Evolutionary conservation across 2,888 invertebrate species (phyloP), one percentile per base, ranked within the genome.

Genomic region (Tridacna crocea): DNA sequence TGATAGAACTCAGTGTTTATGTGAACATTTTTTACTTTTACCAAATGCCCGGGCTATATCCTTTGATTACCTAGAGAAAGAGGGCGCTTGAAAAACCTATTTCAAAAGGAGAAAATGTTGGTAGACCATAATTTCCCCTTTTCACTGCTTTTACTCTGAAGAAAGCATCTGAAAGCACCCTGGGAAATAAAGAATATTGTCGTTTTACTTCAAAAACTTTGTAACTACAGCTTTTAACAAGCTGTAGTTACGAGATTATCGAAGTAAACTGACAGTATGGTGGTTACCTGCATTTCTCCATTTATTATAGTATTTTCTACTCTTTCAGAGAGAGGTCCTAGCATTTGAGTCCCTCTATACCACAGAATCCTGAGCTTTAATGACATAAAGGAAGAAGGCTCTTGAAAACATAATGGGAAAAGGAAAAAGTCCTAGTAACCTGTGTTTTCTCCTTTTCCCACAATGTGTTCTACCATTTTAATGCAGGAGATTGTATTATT

Each of bases 61-160:
- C n/a, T 51, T 51, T 51, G 51, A 51, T 51, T 11, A 15, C 15
- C 15, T 55, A 55, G 55, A 19, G 15, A 15, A 11, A 51, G 51
- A 51, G 12, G 11, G 19, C 55, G 3, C 10, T 55, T 55, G 61
- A 61, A 61, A 61, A 61, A 17, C 15, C 10, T 61, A 22, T 61
- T 17, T 13, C 3, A 61, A 61, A 61, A 61, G 61, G 61, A 61
- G 26, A 61, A 61, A 61, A n/a, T 61, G 61, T 22, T 61, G 13
- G 24, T n/a, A n/a, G 22, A 13, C n/a, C 3, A 22, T 22, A 10
- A 10, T 61, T 61, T 61, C 61, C 13, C 61, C 22, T 22, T 61
- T 61, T 61, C 22, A 4, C 61, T 36, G 8, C 8, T 36, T 36
- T 36, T 36, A 36, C 36, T 8, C 36, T 36, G 36, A 36, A 36